Conservation (phyloP, 2,113 vertebrate genomes). For the Typhlomys cinereus region DNA sequence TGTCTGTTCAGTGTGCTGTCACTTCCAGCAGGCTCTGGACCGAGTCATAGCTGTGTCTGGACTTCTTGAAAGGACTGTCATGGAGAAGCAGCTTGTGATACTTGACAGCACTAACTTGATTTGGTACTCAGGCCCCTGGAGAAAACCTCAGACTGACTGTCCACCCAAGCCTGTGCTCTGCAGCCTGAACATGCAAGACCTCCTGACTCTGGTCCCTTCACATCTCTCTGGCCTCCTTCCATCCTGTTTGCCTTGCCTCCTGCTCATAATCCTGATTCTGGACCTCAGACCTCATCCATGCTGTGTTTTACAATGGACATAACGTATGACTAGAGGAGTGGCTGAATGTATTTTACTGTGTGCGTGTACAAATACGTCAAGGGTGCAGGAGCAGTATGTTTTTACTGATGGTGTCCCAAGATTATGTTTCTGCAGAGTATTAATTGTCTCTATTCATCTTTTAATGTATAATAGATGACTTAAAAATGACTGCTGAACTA, state of each 20-base stretch:
- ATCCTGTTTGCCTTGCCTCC: background rate
- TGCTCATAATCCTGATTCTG: fast-evolving
- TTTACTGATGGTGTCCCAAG: background rate
- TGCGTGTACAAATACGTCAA: background rate
- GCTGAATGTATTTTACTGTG: background rate
- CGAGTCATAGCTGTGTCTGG: background rate
- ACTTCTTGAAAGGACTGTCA: background rate
- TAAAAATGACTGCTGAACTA: constrained; percentile 10
- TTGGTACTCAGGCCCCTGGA: background rate
- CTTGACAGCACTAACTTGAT: background rate
- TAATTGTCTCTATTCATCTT: background rate
- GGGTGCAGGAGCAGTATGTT: background rate
- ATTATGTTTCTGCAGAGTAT: background rate
- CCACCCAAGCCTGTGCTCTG: background rate
- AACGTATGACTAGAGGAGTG: background rate
- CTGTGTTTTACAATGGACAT: background rate
- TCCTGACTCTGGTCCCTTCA: background rate
- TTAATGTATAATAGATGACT: background rate
- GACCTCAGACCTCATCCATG: background rate
- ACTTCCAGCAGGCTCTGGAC: background rate
- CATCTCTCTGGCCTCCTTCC: background rate
- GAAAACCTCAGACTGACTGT: background rate
- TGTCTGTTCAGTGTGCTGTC: background rate
- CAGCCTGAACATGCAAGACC: background rate
- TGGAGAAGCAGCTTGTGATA: background rate